These are phyloP conservation scores for Drosophila siamana DNA, from an alignment of 2,888 invertebrate species.

Conservation along the genomic window DNA sequence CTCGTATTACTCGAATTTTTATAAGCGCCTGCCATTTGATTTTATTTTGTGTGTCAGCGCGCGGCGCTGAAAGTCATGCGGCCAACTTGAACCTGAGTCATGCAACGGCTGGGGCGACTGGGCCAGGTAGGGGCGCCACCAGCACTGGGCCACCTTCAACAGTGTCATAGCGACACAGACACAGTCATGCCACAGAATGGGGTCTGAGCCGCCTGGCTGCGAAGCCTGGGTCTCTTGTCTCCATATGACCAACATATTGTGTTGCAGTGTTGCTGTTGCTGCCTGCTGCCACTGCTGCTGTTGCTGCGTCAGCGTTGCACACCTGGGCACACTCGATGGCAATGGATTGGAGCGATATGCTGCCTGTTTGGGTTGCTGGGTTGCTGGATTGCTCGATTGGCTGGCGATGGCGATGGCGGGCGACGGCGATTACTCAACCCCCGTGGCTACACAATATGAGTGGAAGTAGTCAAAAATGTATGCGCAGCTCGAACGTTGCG, in stretches of 20 bases:
- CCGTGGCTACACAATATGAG: slow-evolving; percentile 44
- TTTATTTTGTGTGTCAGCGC: slow-evolving; percentile 68
- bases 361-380: slow-evolving; percentile 30
- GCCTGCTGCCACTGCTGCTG: slow-evolving; percentile 20
- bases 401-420: slow-evolving; percentile 38
- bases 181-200: slow-evolving; percentile 69
- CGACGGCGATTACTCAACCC: slow-evolving; percentile 76
- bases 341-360: slow-evolving; percentile 53
- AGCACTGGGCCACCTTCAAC: slow-evolving; percentile 74
- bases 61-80: slow-evolving; percentile 60
- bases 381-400: neutral
- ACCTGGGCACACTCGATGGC: slow-evolving; percentile 72
- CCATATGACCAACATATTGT: slow-evolving; percentile 58
- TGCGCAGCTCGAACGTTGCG: slow-evolving; percentile 56
- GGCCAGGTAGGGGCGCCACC: slow-evolving; percentile 49
- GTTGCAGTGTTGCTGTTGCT: slow-evolving; percentile 48
- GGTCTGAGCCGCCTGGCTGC: too few relatives aligned
- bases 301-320: slow-evolving; percentile 62
- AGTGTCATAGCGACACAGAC: slow-evolving; percentile 52
- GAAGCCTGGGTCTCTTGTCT: slow-evolving; percentile 51
- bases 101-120: slow-evolving; percentile 52
- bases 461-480: slow-evolving; percentile 57
- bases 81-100: slow-evolving; percentile 82
- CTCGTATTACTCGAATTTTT: slow-evolving; percentile 51
- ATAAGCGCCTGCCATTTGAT: slow-evolving; percentile 57